phyloP scores from a whole-genome alignment of 2,113 vertebrate genomes.

The Hydropotes inermis region DNA sequence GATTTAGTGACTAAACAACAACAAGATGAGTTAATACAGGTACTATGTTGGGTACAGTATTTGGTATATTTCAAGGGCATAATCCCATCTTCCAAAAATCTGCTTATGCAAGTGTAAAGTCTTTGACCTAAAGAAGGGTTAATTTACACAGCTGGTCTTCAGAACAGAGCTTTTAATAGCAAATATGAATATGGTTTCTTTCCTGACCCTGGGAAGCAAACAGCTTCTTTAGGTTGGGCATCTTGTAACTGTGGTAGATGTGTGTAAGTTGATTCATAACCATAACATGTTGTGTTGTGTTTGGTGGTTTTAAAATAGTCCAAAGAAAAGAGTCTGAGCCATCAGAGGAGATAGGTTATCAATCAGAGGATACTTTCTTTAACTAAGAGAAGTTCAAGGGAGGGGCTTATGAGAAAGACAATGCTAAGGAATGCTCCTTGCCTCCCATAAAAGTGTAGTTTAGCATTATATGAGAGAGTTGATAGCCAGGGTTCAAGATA shows the following conservation, averaged over 20 bases:
- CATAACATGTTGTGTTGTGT: neutral
- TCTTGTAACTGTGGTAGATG: neutral
- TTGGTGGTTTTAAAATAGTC: constrained; percentile 35
- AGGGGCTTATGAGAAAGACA: neutral
- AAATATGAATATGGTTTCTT: neutral
- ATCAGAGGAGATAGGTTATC: constrained; percentile 1
- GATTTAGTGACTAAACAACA: neutral
- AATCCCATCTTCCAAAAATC: neutral
- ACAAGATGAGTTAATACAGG: neutral
- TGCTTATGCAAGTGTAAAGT: neutral
- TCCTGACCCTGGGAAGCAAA: neutral
- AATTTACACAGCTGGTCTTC: neutral
- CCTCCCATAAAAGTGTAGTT: rapidly evolving
- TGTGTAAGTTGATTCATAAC: constrained; percentile 13
- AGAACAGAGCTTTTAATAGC: neutral
- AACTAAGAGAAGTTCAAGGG: neutral
- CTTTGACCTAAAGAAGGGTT: neutral
- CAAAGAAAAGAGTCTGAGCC: neutral
- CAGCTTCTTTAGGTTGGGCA: neutral
- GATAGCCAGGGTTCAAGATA: neutral
- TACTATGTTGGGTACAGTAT: neutral
- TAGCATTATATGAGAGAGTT: neutral
- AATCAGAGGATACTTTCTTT: neutral
- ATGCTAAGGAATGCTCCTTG: neutral
- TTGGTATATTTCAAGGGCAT: neutral